Percentiles rank a stretch among this genome's conserved stretches.
Conservation (phyloP, 2,113 vertebrate genomes). For the Lucifuga dentata region DNA sequence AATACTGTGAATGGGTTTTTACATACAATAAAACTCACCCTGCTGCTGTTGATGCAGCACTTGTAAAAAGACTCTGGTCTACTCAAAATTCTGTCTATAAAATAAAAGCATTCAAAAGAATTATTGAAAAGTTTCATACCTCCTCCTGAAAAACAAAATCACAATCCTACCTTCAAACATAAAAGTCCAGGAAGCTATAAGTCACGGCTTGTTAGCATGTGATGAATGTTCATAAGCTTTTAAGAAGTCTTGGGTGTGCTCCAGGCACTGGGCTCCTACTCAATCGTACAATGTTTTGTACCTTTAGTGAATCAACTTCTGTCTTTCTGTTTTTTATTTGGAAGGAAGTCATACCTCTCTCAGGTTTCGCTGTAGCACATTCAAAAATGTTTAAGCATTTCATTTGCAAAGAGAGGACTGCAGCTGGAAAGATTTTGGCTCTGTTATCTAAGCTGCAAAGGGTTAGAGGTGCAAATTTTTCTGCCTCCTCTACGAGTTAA, state of each 20-base stretch:
- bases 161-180: slow-evolving; percentile 31
- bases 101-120: too few species aligned
- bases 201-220: slow-evolving; percentile 44
- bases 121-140: too few species aligned
- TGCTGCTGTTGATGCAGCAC: too few species aligned
- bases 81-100: too few species aligned
- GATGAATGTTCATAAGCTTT: slow-evolving; percentile 31
- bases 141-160: neutral
- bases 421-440: slow-evolving; percentile 1
- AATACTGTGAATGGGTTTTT: slow-evolving; percentile 3
- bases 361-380: slow-evolving; percentile 3
- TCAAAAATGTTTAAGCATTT: slow-evolving; percentile 20
- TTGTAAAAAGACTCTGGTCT: too few species aligned
- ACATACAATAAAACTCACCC: too few species aligned
- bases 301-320: slow-evolving; percentile 15
- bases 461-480: slow-evolving; percentile 13
- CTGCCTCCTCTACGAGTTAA: slow-evolving; percentile 21
- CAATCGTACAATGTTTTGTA: neutral
- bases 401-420: slow-evolving; percentile 9
- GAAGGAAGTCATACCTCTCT: slow-evolving; percentile 13
- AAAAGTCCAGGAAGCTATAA: slow-evolving; percentile 37
- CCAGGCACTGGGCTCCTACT: slow-evolving; percentile 3
- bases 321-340: slow-evolving; percentile 21
- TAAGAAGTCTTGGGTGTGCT: slow-evolving; percentile 25
- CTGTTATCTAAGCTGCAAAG: slow-evolving; percentile 1